Conservation (phyloP, 2,888 invertebrate genomes). For the Phytoseiulus persimilis region DNA sequence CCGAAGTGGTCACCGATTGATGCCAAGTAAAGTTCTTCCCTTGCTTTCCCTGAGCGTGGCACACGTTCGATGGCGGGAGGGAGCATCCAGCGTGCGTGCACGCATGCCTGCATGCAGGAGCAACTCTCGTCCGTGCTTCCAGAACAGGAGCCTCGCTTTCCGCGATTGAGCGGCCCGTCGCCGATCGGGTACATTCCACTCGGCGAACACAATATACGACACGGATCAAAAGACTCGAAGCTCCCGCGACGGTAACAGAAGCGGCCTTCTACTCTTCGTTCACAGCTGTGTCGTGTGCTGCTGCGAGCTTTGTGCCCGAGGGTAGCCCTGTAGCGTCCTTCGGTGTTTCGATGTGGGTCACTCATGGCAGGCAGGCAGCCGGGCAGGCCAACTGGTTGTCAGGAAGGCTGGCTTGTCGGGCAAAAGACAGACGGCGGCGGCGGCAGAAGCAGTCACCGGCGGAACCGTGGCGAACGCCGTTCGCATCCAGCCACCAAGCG, state of each 20-base stretch:
- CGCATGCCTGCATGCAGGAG: neutral
- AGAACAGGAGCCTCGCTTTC: neutral
- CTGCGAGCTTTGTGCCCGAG: neutral
- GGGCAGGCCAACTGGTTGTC: neutral
- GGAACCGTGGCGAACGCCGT: neutral
- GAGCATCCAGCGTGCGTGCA: neutral
- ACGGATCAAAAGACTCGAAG: neutral
- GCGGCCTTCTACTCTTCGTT: neutral
- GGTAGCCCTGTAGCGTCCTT: conserved; percentile 5
- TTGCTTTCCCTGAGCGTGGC: neutral
- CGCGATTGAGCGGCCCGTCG: neutral
- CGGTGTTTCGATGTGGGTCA: conserved; percentile 5
- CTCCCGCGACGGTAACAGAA: neutral
- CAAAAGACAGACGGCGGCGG: neutral
- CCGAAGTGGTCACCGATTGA: neutral
- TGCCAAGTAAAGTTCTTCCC: neutral
- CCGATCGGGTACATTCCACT: neutral
- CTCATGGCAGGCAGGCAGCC: neutral
- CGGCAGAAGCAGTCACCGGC: neutral
- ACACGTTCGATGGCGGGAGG: neutral
- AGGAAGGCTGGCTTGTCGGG: neutral
- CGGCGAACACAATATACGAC: neutral
- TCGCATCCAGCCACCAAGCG: neutral
- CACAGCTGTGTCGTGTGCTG: neutral
- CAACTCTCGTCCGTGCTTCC: neutral